These are phyloP conservation scores for Oscheius sp. DNA, from an alignment of 2,888 invertebrate genomes.

Conservation along the genomic window DNA sequence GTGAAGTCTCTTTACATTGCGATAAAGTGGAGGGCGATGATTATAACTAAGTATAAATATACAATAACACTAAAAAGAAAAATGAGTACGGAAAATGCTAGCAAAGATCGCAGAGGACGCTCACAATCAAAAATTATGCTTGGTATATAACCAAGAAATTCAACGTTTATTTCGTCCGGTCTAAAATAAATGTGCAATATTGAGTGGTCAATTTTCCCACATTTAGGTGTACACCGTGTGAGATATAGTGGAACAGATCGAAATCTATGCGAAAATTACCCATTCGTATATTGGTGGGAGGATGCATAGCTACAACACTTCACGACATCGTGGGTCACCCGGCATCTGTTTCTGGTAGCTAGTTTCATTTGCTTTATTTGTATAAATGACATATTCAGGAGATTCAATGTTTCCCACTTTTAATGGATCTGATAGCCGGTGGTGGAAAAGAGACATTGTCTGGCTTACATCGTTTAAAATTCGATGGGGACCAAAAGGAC, in stretches of 20 bases:
- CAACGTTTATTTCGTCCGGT: too few relatives aligned
- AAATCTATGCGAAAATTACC: background rate
- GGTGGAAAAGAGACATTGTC: conserved; percentile 53
- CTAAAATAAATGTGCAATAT: too few relatives aligned
- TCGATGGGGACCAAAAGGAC: conserved; percentile 39
- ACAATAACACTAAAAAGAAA: too few relatives aligned
- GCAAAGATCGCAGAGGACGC: too few relatives aligned
- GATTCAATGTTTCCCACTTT: conserved; percentile 47
- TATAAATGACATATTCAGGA: background rate
- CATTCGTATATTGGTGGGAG: conserved; percentile 39
- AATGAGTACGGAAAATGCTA: too few relatives aligned
- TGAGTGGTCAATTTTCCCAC: too few relatives aligned
- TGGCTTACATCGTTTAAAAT: conserved; percentile 46
- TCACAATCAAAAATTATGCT: too few relatives aligned
- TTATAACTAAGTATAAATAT: too few relatives aligned
- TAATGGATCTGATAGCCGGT: conserved; percentile 42
- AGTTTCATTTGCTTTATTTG: background rate
- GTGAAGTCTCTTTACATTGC: too few relatives aligned
- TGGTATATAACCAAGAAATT: too few relatives aligned
- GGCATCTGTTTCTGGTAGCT: conserved; percentile 45
- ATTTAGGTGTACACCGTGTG: too few relatives aligned
- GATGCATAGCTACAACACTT: conserved; percentile 50
- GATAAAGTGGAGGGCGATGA: too few relatives aligned
- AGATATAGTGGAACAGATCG: background rate
- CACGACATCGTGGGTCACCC: conserved; percentile 55